Conservation (phyloP, 1,140 invertebrate species). For the Thaumatotibia leucotreta region DNA sequence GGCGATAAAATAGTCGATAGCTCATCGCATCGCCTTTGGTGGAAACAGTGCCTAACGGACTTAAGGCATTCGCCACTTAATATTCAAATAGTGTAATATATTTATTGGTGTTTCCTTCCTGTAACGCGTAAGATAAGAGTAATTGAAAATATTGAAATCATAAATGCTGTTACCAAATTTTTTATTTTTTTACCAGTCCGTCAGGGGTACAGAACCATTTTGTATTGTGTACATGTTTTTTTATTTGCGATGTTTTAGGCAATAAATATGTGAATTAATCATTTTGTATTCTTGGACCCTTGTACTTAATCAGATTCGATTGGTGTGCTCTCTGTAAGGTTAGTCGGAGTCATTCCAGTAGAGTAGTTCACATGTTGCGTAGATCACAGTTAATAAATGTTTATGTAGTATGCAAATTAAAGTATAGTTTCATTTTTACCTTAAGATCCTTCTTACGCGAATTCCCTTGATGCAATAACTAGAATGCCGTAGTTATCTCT, state of each 20-base stretch:
- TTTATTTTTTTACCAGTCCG: not conserved
- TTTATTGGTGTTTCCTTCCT: not conserved
- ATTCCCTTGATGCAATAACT: no score
- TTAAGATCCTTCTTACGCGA: not conserved
- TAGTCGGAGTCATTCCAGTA: conserved; percentile 28
- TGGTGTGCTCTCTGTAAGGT: conserved; percentile 26
- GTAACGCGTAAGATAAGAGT: not conserved
- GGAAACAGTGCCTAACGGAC: no score
- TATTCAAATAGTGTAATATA: not conserved
- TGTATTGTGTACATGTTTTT: conserved; percentile 30
- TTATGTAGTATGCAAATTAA: conserved; percentile 23
- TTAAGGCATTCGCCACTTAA: not conserved
- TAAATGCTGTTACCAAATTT: not conserved
- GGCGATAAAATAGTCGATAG: no score
- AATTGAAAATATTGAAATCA: not conserved
- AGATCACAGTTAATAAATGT: conserved; percentile 37
- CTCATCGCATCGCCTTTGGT: no score
- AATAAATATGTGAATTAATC: conserved; percentile 25
- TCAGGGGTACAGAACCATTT: conserved; percentile 22
- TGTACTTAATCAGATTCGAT: conserved; percentile 27
- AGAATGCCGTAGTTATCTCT: no score
- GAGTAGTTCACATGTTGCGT: conserved; percentile 22
- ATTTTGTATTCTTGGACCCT: conserved; percentile 16
- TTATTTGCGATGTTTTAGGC: conserved; percentile 23
- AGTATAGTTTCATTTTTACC: conserved; percentile 38